Conservation (phyloP, 2,113 vertebrate genomes). For the Mesembrinibis cayennensis region DNA sequence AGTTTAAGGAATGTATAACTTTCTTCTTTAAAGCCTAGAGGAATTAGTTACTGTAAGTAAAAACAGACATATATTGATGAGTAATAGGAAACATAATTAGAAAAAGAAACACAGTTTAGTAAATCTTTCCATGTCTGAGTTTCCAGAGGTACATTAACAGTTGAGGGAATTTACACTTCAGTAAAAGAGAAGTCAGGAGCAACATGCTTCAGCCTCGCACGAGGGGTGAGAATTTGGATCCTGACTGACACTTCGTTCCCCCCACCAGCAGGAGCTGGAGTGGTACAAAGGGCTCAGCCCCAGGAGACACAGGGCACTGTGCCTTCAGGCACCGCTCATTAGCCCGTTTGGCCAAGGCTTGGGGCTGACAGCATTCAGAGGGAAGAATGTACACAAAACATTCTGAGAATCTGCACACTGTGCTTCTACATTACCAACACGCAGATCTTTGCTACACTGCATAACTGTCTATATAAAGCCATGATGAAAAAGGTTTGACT, state of each 20-base stretch:
- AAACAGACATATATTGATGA: not conserved
- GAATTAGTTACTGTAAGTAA: not conserved
- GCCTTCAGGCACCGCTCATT: not conserved
- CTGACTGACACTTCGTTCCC: not conserved
- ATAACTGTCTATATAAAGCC: not conserved
- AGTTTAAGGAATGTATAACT: not conserved
- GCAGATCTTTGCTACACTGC: not conserved
- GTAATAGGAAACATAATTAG: not conserved
- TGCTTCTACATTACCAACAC: not conserved
- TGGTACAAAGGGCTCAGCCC: not conserved
- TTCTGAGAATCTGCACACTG: not conserved
- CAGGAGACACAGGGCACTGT: not conserved
- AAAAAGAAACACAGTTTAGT: not conserved
- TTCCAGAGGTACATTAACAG: not conserved
- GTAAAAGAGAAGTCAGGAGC: not conserved
- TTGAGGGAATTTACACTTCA: not conserved
- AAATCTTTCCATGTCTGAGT: not conserved
- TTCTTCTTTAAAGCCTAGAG: not conserved
- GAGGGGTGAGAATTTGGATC: not conserved
- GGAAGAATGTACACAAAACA: fast-evolving
- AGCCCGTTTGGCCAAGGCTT: not conserved
- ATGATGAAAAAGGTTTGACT: not conserved
- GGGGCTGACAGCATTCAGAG: not conserved
- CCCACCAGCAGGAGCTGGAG: not conserved
- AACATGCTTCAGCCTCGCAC: not conserved